Evolutionary conservation across 2,797 vertebrate species (phyloP).

Genomic region (Molossus molossus): DNA sequence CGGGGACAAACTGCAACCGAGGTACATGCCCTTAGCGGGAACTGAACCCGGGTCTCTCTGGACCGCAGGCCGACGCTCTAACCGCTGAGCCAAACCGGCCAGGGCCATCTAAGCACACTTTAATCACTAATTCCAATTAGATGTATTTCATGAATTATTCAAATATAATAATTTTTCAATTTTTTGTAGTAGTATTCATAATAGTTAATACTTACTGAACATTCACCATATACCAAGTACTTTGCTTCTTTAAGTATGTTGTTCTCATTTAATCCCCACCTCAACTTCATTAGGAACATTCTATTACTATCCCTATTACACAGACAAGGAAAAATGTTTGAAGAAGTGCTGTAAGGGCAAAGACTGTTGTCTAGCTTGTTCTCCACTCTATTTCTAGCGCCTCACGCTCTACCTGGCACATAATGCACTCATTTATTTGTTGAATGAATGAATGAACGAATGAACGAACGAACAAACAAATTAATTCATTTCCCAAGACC

Average conservation of each 20-base stretch:
- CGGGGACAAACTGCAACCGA: no score
- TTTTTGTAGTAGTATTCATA: conserved; percentile 7
- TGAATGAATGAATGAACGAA: not conserved
- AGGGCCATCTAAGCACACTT: not conserved
- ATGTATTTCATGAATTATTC: conserved; percentile 41
- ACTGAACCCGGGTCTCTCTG: no score
- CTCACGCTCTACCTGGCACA: not conserved
- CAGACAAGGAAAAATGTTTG: not conserved
- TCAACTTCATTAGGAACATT: not conserved
- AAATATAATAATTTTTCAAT: conserved; percentile 41
- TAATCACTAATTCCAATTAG: conserved; percentile 16
- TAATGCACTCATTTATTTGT: not conserved
- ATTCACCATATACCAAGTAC: not conserved
- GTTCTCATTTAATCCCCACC: conserved; percentile 1
- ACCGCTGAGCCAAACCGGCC: no score
- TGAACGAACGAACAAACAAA: not conserved
- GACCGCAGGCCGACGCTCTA: no score
- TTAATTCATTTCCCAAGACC: conserved; percentile 18
- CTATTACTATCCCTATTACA: not conserved
- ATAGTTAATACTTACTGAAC: not conserved
- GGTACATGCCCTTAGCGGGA: no score
- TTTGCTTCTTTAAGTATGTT: not conserved
- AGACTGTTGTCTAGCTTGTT: not conserved
- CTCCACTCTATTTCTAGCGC: not conserved
- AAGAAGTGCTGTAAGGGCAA: not conserved